phyloP scores from a whole-genome alignment of 2,113 vertebrate genomes.

The Poeciliopsis retropinna region DNA sequence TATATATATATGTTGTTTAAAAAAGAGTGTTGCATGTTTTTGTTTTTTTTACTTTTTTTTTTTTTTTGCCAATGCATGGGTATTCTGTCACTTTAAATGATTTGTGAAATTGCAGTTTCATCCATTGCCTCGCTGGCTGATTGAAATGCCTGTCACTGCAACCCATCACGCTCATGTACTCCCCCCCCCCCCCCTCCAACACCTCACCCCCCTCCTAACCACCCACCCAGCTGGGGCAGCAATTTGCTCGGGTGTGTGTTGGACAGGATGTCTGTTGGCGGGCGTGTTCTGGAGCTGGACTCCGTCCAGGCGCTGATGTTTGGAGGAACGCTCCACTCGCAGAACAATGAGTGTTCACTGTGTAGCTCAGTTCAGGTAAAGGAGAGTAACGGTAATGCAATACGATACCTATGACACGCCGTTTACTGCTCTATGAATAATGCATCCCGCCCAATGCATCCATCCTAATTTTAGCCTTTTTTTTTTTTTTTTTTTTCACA shows the following conservation, averaged over 20 bases:
- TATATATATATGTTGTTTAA: too few relatives aligned
- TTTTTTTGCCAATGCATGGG: too few relatives aligned
- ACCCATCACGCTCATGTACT: slow-evolving; percentile 1
- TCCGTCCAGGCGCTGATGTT: slow-evolving; percentile 46
- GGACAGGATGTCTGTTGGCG: slow-evolving; percentile 28
- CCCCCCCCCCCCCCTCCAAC: not conserved
- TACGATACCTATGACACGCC: slow-evolving; percentile 73
- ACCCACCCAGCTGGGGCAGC: slow-evolving; percentile 3
- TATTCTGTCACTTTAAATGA: not conserved
- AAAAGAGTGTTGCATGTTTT: not conserved
- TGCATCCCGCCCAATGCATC: slow-evolving; percentile 60
- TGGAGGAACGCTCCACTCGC: slow-evolving; percentile 51
- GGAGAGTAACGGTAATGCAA: slow-evolving; percentile 59
- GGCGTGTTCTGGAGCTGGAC: slow-evolving; percentile 39
- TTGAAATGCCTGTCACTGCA: not conserved
- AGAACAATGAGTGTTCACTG: slow-evolving; percentile 71
- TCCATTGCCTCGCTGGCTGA: slow-evolving; percentile 7
- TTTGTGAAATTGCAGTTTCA: not conserved
- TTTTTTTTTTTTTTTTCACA: not conserved
- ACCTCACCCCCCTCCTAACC: too few relatives aligned
- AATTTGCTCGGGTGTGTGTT: slow-evolving; percentile 32
- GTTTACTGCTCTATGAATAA: slow-evolving; percentile 71
- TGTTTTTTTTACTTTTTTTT: too few relatives aligned
- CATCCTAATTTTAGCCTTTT: slow-evolving; percentile 14
- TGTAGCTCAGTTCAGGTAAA: slow-evolving; percentile 64